These are phyloP conservation scores for Ianthella basta DNA, from an alignment of 37 sponge, comb jelly and placozoan species.

Conservation along the genomic window DNA sequence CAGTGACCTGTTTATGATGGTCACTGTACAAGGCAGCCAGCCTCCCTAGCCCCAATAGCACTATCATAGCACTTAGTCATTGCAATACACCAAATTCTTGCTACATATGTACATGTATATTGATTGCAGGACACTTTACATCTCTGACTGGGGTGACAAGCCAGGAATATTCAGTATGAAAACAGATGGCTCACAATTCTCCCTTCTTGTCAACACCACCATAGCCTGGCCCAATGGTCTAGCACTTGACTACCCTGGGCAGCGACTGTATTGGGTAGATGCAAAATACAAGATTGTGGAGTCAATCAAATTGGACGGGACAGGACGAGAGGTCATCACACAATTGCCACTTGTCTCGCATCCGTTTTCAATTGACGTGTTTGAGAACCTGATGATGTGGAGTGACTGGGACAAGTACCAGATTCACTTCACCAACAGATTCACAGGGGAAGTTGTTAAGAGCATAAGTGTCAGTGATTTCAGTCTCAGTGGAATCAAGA, in stretches of 20 bases:
- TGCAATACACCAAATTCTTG: no score
- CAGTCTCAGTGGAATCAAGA: not conserved
- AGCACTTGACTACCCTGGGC: constrained; percentile 16
- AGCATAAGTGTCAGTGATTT: not conserved
- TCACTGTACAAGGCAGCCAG: no score
- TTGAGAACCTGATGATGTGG: constrained; percentile 14
- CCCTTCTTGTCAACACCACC: not conserved
- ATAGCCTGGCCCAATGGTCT: constrained; percentile 34
- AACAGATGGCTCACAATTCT: not conserved
- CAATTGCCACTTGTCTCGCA: not conserved
- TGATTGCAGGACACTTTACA: not conserved
- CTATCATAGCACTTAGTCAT: no score
- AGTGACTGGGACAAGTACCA: not conserved
- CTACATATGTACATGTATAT: not conserved
- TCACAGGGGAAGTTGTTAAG: not conserved
- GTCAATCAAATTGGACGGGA: constrained; percentile 3
- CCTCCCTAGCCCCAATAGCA: no score
- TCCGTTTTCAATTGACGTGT: constrained; percentile 15
- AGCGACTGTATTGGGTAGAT: constrained; percentile 37
- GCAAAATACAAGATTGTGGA: constrained; percentile 4
- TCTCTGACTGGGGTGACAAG: constrained; percentile 32
- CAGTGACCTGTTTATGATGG: no score
- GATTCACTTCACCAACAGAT: not conserved
- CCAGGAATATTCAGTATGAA: not conserved
- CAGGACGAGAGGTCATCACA: not conserved